These are phyloP conservation scores for Upupa epops DNA, from an alignment of 2,113 vertebrate genomes.

Conservation along the genomic window DNA sequence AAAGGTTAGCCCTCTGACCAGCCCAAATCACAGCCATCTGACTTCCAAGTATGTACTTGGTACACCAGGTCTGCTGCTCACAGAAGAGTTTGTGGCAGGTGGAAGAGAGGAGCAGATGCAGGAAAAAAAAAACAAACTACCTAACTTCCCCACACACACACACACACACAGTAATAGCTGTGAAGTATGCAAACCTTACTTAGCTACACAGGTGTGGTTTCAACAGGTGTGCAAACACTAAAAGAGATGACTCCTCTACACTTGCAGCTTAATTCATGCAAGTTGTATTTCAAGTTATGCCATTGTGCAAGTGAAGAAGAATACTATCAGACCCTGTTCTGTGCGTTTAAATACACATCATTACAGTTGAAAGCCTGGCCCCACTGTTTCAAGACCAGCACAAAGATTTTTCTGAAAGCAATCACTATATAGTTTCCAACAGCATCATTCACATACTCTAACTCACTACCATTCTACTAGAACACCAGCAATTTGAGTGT, in stretches of 20 bases:
- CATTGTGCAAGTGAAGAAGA: not conserved
- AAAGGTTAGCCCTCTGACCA: not conserved
- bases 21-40: not conserved
- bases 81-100: not conserved
- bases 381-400: not conserved
- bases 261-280: not conserved
- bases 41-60: too few species aligned
- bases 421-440: not conserved
- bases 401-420: not conserved
- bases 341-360: not conserved
- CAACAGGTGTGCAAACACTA: not conserved
- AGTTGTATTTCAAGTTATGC: not conserved
- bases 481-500: not conserved
- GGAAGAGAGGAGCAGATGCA: accelerated
- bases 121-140: not conserved
- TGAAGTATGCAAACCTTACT: not conserved
- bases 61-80: not conserved
- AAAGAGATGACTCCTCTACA: not conserved
- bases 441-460: not conserved
- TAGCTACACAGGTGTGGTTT: not conserved
- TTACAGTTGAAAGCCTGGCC: not conserved
- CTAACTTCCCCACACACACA: too few species aligned
- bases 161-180: not conserved
- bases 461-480: not conserved
- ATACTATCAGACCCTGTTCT: not conserved